phyloP scores from a whole-genome alignment of 2,888 invertebrate genomes.

The Idaea aversata region DNA sequence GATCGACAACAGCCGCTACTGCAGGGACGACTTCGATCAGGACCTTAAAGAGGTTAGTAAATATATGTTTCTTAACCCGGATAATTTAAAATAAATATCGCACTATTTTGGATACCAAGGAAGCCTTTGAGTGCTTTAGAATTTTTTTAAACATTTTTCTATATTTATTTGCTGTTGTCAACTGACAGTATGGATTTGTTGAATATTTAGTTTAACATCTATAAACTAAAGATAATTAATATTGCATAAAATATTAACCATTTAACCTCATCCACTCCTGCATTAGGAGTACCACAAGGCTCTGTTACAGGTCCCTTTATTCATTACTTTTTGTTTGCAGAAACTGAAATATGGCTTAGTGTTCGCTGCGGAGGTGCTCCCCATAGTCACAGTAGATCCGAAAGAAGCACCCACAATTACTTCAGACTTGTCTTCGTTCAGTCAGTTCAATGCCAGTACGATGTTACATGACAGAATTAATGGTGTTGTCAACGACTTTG shows the following conservation, averaged over 20 bases:
- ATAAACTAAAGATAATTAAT: no score
- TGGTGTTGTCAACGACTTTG: slow-evolving; percentile 47
- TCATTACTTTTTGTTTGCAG: slow-evolving; percentile 34
- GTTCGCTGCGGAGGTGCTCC: slow-evolving; percentile 44
- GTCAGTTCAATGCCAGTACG: slow-evolving; percentile 38
- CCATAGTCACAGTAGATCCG: slow-evolving; percentile 53
- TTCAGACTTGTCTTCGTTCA: slow-evolving; percentile 34
- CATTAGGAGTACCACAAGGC: neutral
- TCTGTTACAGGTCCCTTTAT: neutral
- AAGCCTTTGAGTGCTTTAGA: no score
- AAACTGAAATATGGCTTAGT: slow-evolving; percentile 40
- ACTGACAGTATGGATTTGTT: no score
- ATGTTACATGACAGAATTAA: slow-evolving; percentile 47
- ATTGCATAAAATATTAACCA: no score
- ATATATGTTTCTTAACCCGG: neutral
- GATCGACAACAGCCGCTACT: slow-evolving; percentile 36
- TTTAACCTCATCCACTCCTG: no score
- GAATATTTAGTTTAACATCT: no score
- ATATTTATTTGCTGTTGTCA: no score
- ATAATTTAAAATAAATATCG: no score
- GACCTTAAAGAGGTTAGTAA: slow-evolving; percentile 41
- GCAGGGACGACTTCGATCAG: slow-evolving; percentile 39
- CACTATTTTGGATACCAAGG: no score
- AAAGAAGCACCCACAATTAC: slow-evolving; percentile 39
- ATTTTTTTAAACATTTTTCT: no score